Conservation (phyloP, 2,888 invertebrate species). For the Bembecia ichneumoniformis region DNA sequence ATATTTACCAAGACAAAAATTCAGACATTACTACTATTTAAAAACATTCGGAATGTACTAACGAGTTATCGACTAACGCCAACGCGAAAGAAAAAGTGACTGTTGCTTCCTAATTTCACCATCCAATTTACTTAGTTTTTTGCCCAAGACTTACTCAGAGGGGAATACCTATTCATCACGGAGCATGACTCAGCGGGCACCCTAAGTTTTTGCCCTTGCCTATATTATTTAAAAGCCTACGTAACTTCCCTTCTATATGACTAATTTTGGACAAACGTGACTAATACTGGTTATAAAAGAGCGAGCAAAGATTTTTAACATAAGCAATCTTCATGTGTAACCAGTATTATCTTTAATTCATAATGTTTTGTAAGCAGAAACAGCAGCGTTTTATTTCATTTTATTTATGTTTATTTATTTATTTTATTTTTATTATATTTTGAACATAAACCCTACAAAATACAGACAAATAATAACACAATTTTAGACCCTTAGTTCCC, state of each 20-base stretch:
- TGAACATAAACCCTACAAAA: no score
- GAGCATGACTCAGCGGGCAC: slow-evolving; percentile 4
- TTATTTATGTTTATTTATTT: no score
- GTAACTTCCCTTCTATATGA: not conserved
- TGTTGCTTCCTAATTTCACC: slow-evolving; percentile 7
- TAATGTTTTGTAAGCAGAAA: no score
- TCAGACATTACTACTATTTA: no score
- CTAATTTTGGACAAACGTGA: not conserved
- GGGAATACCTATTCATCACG: slow-evolving; percentile 1
- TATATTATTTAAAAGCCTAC: not conserved
- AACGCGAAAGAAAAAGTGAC: slow-evolving; percentile 5
- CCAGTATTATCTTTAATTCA: no score
- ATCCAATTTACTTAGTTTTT: slow-evolving; percentile 4
- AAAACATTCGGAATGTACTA: not conserved
- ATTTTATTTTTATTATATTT: no score
- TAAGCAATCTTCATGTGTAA: no score
- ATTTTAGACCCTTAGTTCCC: no score
- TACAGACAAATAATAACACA: no score
- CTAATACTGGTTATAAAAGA: not conserved
- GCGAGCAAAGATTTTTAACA: no score
- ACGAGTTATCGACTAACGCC: not conserved
- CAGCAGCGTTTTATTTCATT: no score
- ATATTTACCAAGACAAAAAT: no score
- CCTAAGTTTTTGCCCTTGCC: slow-evolving; percentile 3
- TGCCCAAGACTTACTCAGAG: not conserved